Evolutionary conservation across 2,888 invertebrate species (phyloP).

Genomic region (Nemotelus nigrinus): DNA sequence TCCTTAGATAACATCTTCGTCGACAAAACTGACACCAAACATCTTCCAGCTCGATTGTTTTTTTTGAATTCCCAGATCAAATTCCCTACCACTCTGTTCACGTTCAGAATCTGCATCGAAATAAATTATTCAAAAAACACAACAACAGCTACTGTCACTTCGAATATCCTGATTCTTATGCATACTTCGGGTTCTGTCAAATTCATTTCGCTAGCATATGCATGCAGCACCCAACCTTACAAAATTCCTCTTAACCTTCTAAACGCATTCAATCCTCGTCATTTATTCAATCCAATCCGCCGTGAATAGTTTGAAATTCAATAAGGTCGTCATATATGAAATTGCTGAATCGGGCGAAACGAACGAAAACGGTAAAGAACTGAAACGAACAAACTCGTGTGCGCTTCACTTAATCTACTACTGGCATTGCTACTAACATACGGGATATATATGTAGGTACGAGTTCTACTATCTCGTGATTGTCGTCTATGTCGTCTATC

Average conservation of each 20-base stretch:
- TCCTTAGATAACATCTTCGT: too few species aligned
- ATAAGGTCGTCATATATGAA: constrained; percentile 20
- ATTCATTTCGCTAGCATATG: not conserved
- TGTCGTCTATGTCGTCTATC: too few species aligned
- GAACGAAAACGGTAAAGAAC: not conserved
- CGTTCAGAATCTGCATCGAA: not conserved
- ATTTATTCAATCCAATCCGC: constrained; percentile 30
- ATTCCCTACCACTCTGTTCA: not conserved
- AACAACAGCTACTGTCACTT: not conserved
- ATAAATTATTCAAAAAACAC: not conserved
- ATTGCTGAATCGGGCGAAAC: not conserved
- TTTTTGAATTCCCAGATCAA: not conserved
- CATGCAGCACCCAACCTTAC: not conserved
- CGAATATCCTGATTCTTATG: not conserved
- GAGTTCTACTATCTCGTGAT: too few species aligned
- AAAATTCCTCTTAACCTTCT: constrained; percentile 1
- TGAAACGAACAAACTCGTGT: not conserved
- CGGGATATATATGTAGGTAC: too few species aligned
- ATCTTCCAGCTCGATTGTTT: too few species aligned
- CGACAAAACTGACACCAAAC: too few species aligned
- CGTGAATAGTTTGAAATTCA: constrained; percentile 19
- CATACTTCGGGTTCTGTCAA: not conserved
- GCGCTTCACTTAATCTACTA: constrained; percentile 25
- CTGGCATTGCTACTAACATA: not conserved
- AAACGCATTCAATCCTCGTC: constrained; percentile 34